Conservation (phyloP, 2,113 vertebrate genomes). For the Oncorhynchus mykiss region DNA sequence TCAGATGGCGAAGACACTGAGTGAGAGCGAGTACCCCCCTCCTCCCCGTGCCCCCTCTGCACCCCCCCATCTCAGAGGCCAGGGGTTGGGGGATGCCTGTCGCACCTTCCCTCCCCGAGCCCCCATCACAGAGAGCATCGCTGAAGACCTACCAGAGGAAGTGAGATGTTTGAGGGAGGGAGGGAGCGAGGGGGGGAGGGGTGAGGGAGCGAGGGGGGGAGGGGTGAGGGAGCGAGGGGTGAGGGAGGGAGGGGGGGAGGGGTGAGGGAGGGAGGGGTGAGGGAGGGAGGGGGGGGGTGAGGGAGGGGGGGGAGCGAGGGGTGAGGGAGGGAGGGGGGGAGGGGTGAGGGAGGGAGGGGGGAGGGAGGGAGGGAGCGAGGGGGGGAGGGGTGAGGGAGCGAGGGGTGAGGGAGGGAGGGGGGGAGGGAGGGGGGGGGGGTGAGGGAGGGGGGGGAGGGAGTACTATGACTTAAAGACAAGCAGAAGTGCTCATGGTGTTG, state of each 20-base stretch:
- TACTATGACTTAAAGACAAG: background rate
- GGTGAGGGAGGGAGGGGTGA: too few relatives aligned
- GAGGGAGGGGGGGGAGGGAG: background rate
- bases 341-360: background rate
- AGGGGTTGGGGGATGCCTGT: constrained; percentile 71
- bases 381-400: too few relatives aligned
- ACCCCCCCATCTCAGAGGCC: constrained; percentile 54
- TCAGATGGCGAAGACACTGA: constrained; percentile 94
- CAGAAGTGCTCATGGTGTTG: too few relatives aligned
- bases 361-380: too few relatives aligned
- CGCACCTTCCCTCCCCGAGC: constrained; percentile 85
- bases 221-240: background rate
- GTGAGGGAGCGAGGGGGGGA: background rate
- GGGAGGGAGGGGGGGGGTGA: background rate
- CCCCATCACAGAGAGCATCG: constrained; percentile 88
- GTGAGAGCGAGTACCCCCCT: constrained; percentile 85
- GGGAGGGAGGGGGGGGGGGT: background rate
- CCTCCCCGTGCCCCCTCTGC: constrained; percentile 64
- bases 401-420: too few relatives aligned
- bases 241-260: too few relatives aligned
- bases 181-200: background rate
- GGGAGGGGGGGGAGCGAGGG: background rate
- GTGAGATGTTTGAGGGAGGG: constrained; percentile 55
- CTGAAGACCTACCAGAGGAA: constrained; percentile 91
- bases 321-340: too few relatives aligned